These are phyloP conservation scores for Sesamia inferens DNA, from an alignment of 2,888 invertebrate species.

Conservation along the genomic window DNA sequence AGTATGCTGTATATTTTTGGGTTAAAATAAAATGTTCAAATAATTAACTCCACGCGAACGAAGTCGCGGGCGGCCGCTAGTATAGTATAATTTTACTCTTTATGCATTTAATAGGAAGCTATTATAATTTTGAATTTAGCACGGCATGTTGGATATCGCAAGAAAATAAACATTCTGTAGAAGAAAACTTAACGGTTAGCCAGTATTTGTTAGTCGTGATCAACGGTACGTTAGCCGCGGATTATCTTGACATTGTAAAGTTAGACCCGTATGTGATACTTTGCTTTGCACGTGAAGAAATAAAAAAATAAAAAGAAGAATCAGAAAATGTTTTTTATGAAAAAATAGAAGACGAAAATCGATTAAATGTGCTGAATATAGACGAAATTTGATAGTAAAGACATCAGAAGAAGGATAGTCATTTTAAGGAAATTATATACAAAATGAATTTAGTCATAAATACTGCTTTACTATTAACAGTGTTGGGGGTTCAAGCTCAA, in stretches of 20 bases:
- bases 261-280: slow-evolving; percentile 52
- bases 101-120: too few species aligned
- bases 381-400: not conserved
- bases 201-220: slow-evolving; percentile 81
- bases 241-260: slow-evolving; percentile 60
- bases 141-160: not conserved
- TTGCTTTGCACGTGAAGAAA: slow-evolving; percentile 23
- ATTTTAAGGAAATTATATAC: not conserved
- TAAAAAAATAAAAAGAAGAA: slow-evolving; percentile 7
- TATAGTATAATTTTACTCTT: too few species aligned
- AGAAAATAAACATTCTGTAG: slow-evolving; percentile 68
- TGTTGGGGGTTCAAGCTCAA: slow-evolving; percentile 38
- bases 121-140: too few species aligned
- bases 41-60: too few species aligned
- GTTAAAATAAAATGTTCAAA: too few species aligned
- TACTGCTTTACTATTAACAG: slow-evolving; percentile 34
- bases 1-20: too few species aligned
- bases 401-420: not conserved
- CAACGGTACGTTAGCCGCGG: slow-evolving; percentile 62
- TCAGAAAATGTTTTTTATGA: not conserved
- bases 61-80: too few species aligned
- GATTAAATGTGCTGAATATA: not conserved
- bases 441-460: slow-evolving; percentile 43
- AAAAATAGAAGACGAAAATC: not conserved
- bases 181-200: slow-evolving; percentile 63